Base-by-base conservation (phyloP, 2,113 vertebrate species). In the Condylura cristata region DNA sequence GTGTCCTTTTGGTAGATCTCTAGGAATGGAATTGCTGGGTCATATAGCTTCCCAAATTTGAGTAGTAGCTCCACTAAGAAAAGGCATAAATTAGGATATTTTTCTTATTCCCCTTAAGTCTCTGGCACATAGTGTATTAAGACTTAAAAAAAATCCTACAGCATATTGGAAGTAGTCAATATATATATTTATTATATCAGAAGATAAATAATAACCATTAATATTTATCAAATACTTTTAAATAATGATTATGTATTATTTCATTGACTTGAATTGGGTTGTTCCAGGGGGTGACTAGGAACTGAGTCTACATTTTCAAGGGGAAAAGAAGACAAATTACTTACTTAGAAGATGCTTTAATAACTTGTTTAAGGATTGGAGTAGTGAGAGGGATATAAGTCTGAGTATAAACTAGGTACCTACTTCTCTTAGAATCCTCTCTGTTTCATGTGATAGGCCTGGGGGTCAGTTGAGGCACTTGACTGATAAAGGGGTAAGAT, bases 201-300 rank as follows among this genome's bases (percentile, higher is more conserved):
- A 74, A 46, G 61, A 22, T 41, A 34, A 32, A 37, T 58, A 39
- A 63, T 24, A 1, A 63, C 41, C 60, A 8, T 32, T 58, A 61
- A 74, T 85, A 58, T 79, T 68, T 56, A 72, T 82, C 82, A 93
- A 70, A 51, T 10, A 65, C n/a, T 4, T 90, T 85, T 89, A 60
- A 90, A 92, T n/a, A 83, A 74, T 74, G 74, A 53, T 39, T 39
- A 86, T 37, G 3, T 90, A 24, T 78, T 61, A 71, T 86, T 92
- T 87, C 58, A 75, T 24, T 74, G n/a, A 86, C 66, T 83, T 68
- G 32, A 91, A 91, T 60, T 86, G 24, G 12, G 86, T 87, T 86
- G 28, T 87, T 90, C 58, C 60, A 84, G 1, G 44, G 26, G 41
- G 39, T 75, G 44, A 86, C 22, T 41, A 82, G 72, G 63, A 58